Conservation (phyloP, 2,888 invertebrate species). For the Galeopsomyia nigrocyanea region DNA sequence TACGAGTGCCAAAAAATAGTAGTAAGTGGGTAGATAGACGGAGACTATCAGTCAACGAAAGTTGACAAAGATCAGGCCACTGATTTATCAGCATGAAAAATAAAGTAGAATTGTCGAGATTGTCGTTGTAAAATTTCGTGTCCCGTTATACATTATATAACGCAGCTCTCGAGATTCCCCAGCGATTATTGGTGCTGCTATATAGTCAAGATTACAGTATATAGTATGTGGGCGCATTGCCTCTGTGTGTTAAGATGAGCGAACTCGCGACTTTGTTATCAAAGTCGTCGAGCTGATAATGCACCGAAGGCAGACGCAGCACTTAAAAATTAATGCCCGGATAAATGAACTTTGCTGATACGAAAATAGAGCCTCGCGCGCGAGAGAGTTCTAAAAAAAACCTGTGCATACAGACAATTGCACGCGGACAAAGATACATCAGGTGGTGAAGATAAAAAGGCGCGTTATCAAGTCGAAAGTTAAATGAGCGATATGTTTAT, state of each 20-base stretch:
- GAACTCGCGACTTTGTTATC: constrained; percentile 28
- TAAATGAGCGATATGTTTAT: too few species aligned
- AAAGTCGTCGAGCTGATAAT: constrained; percentile 19
- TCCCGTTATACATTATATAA: constrained; percentile 9
- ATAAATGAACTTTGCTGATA: constrained; percentile 36
- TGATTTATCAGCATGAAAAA: constrained; percentile 18
- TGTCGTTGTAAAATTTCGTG: constrained; percentile 5
- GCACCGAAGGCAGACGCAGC: background rate
- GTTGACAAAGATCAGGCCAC: background rate
- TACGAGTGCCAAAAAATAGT: too few species aligned
- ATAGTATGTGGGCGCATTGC: constrained; percentile 16
- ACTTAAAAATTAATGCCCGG: constrained; percentile 30
- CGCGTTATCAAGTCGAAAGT: too few species aligned
- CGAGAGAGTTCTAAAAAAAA: too few species aligned
- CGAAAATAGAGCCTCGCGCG: constrained; percentile 38
- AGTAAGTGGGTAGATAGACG: too few species aligned
- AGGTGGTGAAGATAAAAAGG: too few species aligned
- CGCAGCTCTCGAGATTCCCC: constrained; percentile 13
- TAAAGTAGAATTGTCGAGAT: background rate
- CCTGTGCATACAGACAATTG: too few species aligned
- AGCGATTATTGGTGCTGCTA: constrained; percentile 8
- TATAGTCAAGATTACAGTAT: constrained; percentile 24
- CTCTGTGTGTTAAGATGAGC: constrained; percentile 24
- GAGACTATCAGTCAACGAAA: too few species aligned
- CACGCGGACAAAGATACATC: too few species aligned